Conservation (phyloP, 2,797 vertebrate species). For the Chelonia mydas region DNA sequence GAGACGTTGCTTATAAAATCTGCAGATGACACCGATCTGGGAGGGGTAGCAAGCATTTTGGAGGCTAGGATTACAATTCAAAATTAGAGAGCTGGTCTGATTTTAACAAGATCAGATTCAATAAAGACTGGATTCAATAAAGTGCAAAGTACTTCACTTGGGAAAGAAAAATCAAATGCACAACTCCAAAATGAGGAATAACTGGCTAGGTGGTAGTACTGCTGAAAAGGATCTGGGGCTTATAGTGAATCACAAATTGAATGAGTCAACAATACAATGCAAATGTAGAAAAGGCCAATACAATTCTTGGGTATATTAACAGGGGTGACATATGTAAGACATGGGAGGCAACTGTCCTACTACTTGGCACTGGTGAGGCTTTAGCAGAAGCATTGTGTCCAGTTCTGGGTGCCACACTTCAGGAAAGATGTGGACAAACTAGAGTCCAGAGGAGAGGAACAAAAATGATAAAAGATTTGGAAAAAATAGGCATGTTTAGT, state of each 20-base stretch:
- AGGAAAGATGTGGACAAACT: too few relatives aligned
- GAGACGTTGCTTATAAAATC: neutral
- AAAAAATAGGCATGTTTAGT: too few relatives aligned
- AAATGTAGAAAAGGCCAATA: neutral
- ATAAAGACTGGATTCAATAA: neutral
- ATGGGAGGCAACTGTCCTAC: too few relatives aligned
- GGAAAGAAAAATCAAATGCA: neutral
- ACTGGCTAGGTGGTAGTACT: neutral
- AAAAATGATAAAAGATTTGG: too few relatives aligned
- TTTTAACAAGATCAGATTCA: neutral
- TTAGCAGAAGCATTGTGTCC: too few relatives aligned
- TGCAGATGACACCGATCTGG: too few relatives aligned
- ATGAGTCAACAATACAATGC: neutral
- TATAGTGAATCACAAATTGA: neutral
- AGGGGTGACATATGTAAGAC: too few relatives aligned
- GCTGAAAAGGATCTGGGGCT: neutral
- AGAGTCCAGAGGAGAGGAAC: too few relatives aligned
- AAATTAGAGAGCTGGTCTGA: neutral
- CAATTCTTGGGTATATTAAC: neutral
- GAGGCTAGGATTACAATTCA: too few relatives aligned
- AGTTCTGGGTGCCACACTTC: too few relatives aligned
- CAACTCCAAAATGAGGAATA: neutral
- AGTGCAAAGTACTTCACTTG: neutral
- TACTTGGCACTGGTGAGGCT: too few relatives aligned
- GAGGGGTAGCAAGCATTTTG: too few relatives aligned